phyloP scores from a whole-genome alignment of 2,888 invertebrate genomes.

The Branchipolynoe longqiensis region DNA sequence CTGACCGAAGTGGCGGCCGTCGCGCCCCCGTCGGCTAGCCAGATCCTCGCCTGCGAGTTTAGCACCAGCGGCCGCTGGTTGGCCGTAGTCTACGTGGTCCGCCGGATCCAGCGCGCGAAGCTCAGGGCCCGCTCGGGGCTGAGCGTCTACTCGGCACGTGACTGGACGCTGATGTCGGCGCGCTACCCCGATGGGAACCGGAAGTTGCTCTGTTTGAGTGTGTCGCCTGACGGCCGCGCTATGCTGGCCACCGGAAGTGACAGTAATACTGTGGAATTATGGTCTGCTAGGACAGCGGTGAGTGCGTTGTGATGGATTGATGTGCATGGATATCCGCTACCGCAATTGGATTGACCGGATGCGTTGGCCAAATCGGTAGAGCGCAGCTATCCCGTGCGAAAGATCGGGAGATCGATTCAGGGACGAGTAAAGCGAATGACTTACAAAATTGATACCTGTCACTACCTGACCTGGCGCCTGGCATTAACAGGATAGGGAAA shows the following conservation, averaged over 20 bases:
- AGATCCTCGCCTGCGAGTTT: neutral
- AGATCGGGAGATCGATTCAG: no score
- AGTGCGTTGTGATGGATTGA: no score
- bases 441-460: no score
- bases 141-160: constrained; percentile 16
- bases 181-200: neutral
- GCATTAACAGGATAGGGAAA: no score
- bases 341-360: no score
- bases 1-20: neutral
- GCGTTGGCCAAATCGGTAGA: no score
- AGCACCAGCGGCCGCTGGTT: neutral
- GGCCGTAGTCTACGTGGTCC: neutral
- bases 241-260: constrained; percentile 61
- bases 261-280: constrained; percentile 57
- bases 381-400: no score
- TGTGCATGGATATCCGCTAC: no score
- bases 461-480: no score
- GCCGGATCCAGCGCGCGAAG: neutral
- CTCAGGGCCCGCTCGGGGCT: neutral
- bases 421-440: no score
- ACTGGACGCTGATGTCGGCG: constrained; percentile 16
- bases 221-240: neutral
- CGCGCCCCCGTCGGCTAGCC: neutral
- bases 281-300: constrained; percentile 2
- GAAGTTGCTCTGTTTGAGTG: constrained; percentile 12